Percentiles rank a stretch among this genome's conserved stretches.
Conservation (phyloP, 2,113 vertebrate species). For the Hemichromis elongatus region DNA sequence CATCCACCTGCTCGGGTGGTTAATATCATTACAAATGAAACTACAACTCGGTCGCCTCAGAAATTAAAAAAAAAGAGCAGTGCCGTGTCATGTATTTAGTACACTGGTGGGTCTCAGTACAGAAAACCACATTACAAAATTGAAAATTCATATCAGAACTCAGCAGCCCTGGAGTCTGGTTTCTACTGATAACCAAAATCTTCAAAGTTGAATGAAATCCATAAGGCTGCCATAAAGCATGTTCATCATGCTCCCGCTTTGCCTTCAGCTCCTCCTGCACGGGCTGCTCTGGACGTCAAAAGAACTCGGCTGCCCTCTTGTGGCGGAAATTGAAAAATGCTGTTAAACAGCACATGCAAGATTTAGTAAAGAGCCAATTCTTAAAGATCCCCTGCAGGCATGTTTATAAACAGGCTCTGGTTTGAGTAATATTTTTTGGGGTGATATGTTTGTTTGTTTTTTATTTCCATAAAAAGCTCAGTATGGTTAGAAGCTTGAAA, state of each 20-base stretch:
- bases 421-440: background rate
- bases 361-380: background rate
- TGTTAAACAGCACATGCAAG: background rate
- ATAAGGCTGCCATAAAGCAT: slow-evolving; percentile 13
- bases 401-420: background rate
- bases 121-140: slow-evolving; percentile 12
- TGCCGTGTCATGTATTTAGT: background rate
- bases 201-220: slow-evolving; percentile 51
- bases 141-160: slow-evolving; percentile 21
- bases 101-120: background rate
- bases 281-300: background rate
- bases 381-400: background rate
- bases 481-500: background rate
- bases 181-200: slow-evolving; percentile 51
- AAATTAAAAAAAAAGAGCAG: background rate
- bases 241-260: slow-evolving; percentile 12
- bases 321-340: slow-evolving; percentile 21
- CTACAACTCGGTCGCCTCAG: background rate
- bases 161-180: slow-evolving; percentile 34
- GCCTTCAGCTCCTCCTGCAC: background rate
- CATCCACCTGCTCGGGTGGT: background rate
- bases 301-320: slow-evolving; percentile 49
- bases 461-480: background rate
- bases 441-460: rapidly evolving
- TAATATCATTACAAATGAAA: background rate